These are phyloP conservation scores for Lypha dubia DNA, from an alignment of 2,888 invertebrate genomes.

Conservation along the genomic window DNA sequence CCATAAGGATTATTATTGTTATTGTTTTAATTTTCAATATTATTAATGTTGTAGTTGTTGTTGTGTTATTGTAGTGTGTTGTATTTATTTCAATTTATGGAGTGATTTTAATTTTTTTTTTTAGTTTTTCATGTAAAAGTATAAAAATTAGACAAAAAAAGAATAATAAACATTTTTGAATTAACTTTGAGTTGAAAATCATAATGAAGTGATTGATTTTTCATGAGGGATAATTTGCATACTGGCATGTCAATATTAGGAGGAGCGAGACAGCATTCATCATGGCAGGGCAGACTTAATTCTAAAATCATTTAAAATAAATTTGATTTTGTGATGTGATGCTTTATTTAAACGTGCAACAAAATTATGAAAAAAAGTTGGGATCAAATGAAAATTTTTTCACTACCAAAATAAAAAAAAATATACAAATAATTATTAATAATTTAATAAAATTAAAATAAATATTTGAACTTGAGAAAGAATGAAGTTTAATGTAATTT, in stretches of 20 bases:
- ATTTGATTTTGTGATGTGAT: conserved; percentile 1
- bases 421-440: background rate
- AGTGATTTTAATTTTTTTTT: conserved; percentile 12
- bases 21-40: background rate
- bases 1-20: background rate
- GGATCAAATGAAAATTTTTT: background rate
- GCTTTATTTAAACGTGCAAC: conserved; percentile 41
- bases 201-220: conserved; percentile 8
- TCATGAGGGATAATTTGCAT: background rate
- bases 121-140: conserved; percentile 15
- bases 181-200: conserved; percentile 55
- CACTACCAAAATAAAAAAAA: no score
- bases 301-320: conserved; percentile 2
- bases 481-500: no score
- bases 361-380: background rate
- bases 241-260: background rate
- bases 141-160: conserved; percentile 35
- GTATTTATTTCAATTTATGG: conserved; percentile 11
- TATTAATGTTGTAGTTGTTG: conserved; percentile 2
- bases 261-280: conserved; percentile 27
- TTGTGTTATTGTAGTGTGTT: background rate
- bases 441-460: background rate
- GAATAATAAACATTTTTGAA: conserved; percentile 31
- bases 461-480: background rate
- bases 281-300: conserved; percentile 33